Evolutionary conservation across 2,888 invertebrate species (phyloP).

Genomic region (Seira ritae): DNA sequence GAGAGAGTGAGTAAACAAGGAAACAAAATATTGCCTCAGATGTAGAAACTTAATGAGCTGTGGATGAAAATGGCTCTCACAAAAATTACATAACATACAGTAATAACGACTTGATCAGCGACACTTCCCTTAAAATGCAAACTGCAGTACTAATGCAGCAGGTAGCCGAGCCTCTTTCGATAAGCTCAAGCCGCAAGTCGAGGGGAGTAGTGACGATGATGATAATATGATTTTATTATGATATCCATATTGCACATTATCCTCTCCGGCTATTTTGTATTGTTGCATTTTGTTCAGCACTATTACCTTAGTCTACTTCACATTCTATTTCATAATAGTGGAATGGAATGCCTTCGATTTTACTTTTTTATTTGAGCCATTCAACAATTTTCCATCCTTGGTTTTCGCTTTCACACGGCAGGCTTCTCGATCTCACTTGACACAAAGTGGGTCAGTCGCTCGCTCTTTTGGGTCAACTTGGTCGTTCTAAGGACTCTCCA

Average conservation of each 20-base stretch:
- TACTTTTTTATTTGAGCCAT: background rate
- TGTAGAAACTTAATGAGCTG: constrained; percentile 5
- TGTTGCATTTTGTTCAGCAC: too few relatives aligned
- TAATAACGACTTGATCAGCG: too few relatives aligned
- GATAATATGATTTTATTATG: too few relatives aligned
- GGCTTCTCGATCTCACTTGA: constrained; percentile 32
- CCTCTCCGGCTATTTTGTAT: too few relatives aligned
- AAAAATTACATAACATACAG: constrained; percentile 25
- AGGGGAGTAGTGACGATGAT: too few relatives aligned
- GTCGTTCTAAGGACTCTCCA: constrained; percentile 43
- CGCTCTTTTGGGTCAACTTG: constrained; percentile 30
- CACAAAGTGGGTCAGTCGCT: constrained; percentile 23
- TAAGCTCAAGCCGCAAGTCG: too few relatives aligned
- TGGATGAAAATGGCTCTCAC: constrained; percentile 14
- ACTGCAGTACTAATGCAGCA: too few relatives aligned
- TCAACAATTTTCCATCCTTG: constrained; percentile 35
- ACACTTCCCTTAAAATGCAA: too few relatives aligned
- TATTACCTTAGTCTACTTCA: constrained; percentile 37
- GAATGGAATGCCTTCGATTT: too few relatives aligned
- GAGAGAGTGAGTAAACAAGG: background rate
- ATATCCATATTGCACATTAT: too few relatives aligned
- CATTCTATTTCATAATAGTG: background rate
- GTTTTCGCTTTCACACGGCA: constrained; percentile 31
- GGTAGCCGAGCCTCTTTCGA: too few relatives aligned
- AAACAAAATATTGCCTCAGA: background rate